phyloP scores from a whole-genome alignment of 2,113 vertebrate species.

The Xiphorhynchus elegans region DNA sequence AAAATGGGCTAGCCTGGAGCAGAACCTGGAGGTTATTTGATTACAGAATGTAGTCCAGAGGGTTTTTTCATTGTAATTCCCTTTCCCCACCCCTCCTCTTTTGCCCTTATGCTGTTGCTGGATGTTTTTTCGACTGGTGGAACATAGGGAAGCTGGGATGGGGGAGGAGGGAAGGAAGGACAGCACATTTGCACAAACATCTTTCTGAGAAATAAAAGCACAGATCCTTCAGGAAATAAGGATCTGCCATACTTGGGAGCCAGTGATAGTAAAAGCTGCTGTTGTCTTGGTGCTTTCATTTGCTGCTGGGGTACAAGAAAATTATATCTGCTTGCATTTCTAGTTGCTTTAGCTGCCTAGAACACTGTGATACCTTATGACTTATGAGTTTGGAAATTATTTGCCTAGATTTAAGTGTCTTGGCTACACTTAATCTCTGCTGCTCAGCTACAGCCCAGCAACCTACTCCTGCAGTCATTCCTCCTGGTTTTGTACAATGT shows the following conservation, averaged over 20 bases:
- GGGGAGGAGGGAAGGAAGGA: background rate
- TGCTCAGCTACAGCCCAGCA: conserved; percentile 47
- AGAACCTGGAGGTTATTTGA: conserved; percentile 46
- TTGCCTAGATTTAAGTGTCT: background rate
- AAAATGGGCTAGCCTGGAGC: conserved; percentile 12
- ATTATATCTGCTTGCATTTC: background rate
- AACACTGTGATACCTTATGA: background rate
- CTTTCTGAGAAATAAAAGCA: background rate
- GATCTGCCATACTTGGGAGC: background rate
- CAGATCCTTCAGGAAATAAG: background rate
- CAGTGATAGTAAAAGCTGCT: background rate
- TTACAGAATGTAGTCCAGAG: background rate
- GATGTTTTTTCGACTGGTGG: conserved; percentile 20
- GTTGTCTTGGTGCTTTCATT: background rate
- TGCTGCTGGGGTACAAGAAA: background rate
- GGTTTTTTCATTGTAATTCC: background rate
- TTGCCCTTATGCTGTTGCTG: background rate
- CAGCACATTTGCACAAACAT: background rate
- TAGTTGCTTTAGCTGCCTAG: background rate
- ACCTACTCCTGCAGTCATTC: background rate
- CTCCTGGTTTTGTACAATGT: background rate
- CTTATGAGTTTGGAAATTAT: background rate
- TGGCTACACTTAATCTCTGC: background rate
- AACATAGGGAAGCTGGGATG: background rate
- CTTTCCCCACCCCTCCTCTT: background rate